Conservation (phyloP, 1,140 invertebrate species). For the Drosophila yakuba region DNA sequence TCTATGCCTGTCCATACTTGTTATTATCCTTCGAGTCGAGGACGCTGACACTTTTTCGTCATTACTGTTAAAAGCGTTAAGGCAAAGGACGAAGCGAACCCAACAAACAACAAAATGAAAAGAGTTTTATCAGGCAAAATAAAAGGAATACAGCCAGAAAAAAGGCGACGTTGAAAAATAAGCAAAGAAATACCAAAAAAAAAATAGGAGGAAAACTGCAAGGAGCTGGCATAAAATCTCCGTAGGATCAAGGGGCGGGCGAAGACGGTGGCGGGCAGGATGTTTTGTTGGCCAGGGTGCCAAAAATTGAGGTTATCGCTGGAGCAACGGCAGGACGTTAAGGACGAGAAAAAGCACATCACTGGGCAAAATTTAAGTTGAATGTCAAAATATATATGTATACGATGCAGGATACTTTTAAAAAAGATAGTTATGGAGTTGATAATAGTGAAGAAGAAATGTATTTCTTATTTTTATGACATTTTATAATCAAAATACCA, state of each 20-base stretch:
- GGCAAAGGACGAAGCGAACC: conserved; percentile 54
- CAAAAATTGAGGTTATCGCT: conserved; percentile 81
- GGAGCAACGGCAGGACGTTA: conserved; percentile 44
- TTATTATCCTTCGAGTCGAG: conserved; percentile 81
- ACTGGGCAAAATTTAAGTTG: not conserved
- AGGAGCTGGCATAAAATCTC: conserved; percentile 73
- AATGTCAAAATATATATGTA: not conserved
- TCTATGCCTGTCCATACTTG: conserved; percentile 77
- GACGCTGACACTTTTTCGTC: conserved; percentile 84
- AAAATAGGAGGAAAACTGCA: conserved; percentile 50
- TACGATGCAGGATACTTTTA: too few relatives aligned
- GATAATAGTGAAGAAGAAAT: too few relatives aligned
- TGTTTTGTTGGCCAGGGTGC: conserved; percentile 80
- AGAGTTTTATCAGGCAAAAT: conserved; percentile 74
- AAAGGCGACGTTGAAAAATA: conserved; percentile 4
- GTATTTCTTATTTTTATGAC: not conserved
- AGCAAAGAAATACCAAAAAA: not conserved
- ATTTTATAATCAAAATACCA: too few relatives aligned
- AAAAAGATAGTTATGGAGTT: too few relatives aligned
- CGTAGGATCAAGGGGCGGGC: conserved; percentile 14
- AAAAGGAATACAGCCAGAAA: conserved; percentile 29
- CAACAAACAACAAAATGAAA: conserved; percentile 73
- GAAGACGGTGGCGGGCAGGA: conserved; percentile 1
- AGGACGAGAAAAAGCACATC: conserved; percentile 24
- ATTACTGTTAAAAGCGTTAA: conserved; percentile 84